phyloP scores from a whole-genome alignment of 2,888 invertebrate species.

The Criorhina ranunculi region DNA sequence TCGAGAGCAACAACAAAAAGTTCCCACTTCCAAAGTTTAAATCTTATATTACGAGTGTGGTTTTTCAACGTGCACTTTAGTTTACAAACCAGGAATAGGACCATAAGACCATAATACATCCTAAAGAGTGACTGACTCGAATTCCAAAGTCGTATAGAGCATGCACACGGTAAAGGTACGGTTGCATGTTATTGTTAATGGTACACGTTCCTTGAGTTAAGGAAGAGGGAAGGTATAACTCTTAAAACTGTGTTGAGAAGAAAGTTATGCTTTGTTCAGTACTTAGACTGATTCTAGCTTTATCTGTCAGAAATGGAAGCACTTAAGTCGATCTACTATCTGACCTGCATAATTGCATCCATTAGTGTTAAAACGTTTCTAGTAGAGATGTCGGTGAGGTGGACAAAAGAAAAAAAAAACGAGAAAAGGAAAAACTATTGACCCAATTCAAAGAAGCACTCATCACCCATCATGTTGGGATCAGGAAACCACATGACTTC shows the following conservation, averaged over 20 bases:
- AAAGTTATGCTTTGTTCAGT: not conserved
- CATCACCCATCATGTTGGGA: not conserved
- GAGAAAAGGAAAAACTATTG: not conserved
- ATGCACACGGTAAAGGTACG: conserved; percentile 6
- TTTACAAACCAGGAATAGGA: conserved; percentile 1
- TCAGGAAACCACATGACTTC: not conserved
- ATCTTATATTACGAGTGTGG: conserved; percentile 17
- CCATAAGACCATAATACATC: conserved; percentile 31
- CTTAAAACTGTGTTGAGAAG: not conserved
- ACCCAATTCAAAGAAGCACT: no score
- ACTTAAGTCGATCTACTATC: conserved; percentile 6
- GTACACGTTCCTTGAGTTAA: conserved; percentile 21
- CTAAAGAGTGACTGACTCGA: conserved; percentile 37
- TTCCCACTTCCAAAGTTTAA: conserved; percentile 1
- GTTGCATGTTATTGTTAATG: conserved; percentile 23
- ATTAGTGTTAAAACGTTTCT: conserved; percentile 16
- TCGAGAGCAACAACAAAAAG: conserved; percentile 15
- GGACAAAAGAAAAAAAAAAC: no score
- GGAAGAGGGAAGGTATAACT: not conserved
- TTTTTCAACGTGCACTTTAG: conserved; percentile 5
- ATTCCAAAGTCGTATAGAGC: not conserved
- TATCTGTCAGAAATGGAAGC: not conserved
- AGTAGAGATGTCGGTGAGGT: no score
- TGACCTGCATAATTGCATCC: conserved; percentile 30
- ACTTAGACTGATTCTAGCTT: not conserved